Percentiles rank a stretch among this genome's conserved stretches.
Conservation (phyloP, 1,140 invertebrate species). For the Drosophila mayri region DNA sequence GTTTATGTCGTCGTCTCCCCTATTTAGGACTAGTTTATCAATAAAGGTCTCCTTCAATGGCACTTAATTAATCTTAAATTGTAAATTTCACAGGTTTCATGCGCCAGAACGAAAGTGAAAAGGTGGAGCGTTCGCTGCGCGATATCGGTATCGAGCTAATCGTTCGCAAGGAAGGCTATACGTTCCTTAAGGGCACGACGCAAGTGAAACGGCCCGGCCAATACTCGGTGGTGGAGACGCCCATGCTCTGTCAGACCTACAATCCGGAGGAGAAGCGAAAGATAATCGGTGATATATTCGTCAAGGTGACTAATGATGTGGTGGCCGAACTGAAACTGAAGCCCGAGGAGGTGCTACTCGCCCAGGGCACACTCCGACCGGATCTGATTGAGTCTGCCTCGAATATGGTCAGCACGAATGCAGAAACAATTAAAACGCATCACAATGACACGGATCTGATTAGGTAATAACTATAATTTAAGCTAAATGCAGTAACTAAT, state of each 20-base stretch:
- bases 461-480: constrained; percentile 82
- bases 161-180: constrained; percentile 91
- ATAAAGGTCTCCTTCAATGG: not conserved
- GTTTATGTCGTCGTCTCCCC: not conserved
- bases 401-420: constrained; percentile 92
- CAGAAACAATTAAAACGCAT: constrained; percentile 99
- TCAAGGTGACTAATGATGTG: constrained; percentile 94
- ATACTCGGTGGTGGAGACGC: constrained; percentile 89
- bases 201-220: constrained; percentile 86
- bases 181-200: constrained; percentile 93
- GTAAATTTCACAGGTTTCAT: constrained; percentile 91
- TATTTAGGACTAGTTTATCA: not conserved
- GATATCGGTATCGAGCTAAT: constrained; percentile 95
- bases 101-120: constrained; percentile 96
- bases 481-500: not conserved
- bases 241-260: constrained; percentile 93
- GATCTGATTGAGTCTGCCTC: constrained; percentile 99
- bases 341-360: constrained; percentile 94
- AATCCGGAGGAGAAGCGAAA: constrained; percentile 98
- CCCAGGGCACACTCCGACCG: constrained; percentile 97
- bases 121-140: constrained; percentile 94
- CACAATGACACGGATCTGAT: constrained; percentile 99
- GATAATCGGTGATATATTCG: constrained; percentile 99
- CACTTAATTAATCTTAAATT: not conserved
- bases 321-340: constrained; percentile 92